These are phyloP conservation scores for Euzetes globulus DNA, from an alignment of 2,888 invertebrate genomes.

Conservation along the genomic window DNA sequence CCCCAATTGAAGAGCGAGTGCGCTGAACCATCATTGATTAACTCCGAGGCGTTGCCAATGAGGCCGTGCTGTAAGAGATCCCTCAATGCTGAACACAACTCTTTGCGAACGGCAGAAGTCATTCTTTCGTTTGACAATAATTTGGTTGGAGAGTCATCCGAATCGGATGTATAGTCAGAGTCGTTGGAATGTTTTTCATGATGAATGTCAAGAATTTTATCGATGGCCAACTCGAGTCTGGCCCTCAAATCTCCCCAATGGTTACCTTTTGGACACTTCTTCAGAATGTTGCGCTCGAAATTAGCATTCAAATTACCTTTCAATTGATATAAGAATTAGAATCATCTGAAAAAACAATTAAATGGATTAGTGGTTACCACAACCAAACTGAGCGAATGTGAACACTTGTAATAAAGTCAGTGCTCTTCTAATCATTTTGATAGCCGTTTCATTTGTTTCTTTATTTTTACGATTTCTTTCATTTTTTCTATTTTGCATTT, in stretches of 20 bases:
- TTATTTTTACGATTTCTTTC: constrained; percentile 19
- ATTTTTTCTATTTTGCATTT: constrained; percentile 13
- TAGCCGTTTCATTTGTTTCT: constrained; percentile 49
- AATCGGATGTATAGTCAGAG: constrained; percentile 55
- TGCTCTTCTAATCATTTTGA: constrained; percentile 74
- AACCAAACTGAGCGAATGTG: constrained; percentile 83
- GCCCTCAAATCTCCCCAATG: constrained; percentile 96
- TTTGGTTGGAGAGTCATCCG: constrained; percentile 50
- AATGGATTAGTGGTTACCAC: constrained; percentile 55
- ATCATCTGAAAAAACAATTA: not conserved
- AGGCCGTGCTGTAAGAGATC: constrained; percentile 92
- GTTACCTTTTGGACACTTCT: constrained; percentile 72
- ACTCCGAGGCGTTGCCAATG: constrained; percentile 45
- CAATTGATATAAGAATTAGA: not conserved
- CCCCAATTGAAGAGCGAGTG: constrained; percentile 36
- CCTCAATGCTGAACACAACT: constrained; percentile 78
- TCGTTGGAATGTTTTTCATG: constrained; percentile 50
- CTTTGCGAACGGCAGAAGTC: constrained; percentile 80
- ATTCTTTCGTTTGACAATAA: constrained; percentile 63
- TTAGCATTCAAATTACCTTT: constrained; percentile 42
- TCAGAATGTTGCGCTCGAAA: constrained; percentile 69
- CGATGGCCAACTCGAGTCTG: constrained; percentile 76
- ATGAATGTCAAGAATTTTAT: constrained; percentile 57
- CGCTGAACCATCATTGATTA: not conserved
- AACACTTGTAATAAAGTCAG: constrained; percentile 85